Evolutionary conservation across 2,113 vertebrate genomes (phyloP).

Genomic region (Pachycephala philippinensis): DNA sequence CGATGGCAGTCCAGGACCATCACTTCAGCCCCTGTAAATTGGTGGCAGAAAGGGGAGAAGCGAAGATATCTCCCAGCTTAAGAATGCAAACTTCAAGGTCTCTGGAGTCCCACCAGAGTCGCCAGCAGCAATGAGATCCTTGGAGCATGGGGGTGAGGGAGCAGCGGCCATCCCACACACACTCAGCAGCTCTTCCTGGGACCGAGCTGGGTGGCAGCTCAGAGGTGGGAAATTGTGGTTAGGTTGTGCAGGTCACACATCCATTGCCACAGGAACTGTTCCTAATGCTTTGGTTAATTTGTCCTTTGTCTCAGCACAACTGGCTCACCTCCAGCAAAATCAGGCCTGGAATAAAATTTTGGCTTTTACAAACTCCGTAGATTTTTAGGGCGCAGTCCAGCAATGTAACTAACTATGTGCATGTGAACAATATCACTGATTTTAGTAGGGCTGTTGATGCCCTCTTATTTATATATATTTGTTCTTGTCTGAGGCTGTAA

Average conservation of each 20-base stretch:
- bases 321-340: neutral
- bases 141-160: accelerated
- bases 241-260: accelerated
- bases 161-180: accelerated
- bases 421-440: neutral
- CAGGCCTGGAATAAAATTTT: neutral
- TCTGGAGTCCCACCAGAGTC: no score
- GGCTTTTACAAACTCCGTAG: neutral
- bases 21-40: no score
- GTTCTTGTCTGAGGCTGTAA: neutral
- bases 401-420: neutral
- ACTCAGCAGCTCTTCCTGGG: accelerated
- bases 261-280: neutral
- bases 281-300: neutral
- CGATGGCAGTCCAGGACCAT: no score
- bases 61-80: no score
- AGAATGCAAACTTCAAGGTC: no score
- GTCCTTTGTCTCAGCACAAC: neutral
- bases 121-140: neutral
- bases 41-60: no score
- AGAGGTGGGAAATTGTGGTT: accelerated
- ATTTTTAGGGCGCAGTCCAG: neutral
- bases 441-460: neutral
- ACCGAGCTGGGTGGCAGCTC: accelerated
- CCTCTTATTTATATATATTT: neutral